Conservation (phyloP, 2,113 vertebrate genomes). For the Nyctereutes procyonoides region DNA sequence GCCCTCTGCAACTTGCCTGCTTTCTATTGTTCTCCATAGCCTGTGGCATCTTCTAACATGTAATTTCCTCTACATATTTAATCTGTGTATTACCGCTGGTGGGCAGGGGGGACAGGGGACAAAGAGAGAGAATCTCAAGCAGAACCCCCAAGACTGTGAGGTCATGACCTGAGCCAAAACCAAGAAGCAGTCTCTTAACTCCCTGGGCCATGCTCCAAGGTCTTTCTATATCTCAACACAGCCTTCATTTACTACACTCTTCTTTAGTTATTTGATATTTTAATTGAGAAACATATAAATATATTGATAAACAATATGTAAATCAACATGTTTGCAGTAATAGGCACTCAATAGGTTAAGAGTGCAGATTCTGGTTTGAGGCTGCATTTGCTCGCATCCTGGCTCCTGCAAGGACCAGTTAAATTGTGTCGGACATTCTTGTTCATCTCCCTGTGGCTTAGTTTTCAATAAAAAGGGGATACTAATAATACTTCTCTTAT, state of each 20-base stretch:
- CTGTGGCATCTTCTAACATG: neutral
- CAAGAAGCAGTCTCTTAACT: neutral
- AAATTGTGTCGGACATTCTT: neutral
- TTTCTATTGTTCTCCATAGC: neutral
- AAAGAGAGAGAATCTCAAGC: neutral
- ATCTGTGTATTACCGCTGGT: neutral
- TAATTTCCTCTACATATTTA: neutral
- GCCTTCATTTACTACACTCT: neutral
- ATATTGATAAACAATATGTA: neutral
- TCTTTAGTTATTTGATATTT: neutral
- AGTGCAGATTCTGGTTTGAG: neutral
- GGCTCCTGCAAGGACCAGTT: neutral
- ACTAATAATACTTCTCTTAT: neutral
- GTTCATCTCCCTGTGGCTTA: neutral
- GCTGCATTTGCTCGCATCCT: neutral
- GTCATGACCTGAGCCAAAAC: neutral
- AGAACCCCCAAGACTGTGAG: neutral
- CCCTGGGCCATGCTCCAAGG: neutral
- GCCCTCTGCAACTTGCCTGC: neutral
- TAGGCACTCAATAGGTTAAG: neutral
- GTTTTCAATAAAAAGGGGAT: neutral
- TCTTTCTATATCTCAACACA: neutral
- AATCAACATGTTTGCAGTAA: neutral
- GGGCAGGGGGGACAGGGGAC: neutral
- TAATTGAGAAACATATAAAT: neutral